Evolutionary conservation across 2,888 invertebrate species (phyloP).

Genomic region (Leucania comma): DNA sequence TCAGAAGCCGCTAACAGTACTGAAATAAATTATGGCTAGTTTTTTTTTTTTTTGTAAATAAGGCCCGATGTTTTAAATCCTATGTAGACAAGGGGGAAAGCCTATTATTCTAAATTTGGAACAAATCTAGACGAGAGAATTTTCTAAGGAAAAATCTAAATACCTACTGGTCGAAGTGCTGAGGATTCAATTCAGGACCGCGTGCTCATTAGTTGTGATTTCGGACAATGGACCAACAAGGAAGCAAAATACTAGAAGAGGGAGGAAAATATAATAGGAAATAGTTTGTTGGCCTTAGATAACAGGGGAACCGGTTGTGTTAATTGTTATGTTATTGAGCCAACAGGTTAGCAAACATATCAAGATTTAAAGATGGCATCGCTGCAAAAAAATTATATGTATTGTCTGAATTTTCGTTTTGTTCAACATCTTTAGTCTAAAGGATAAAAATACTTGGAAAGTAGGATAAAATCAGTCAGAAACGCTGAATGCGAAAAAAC

Average conservation of each 20-base stretch:
- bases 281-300: not conserved
- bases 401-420: not conserved
- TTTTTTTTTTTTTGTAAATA: not conserved
- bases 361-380: slow-evolving; percentile 1
- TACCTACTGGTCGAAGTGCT: not conserved
- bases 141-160: not conserved
- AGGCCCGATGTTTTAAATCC: not conserved
- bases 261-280: not conserved
- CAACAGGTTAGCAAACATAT: slow-evolving; percentile 20
- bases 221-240: not conserved
- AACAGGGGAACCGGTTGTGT: slow-evolving; percentile 21
- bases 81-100: not conserved
- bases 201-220: not conserved
- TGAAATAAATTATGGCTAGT: too few species aligned
- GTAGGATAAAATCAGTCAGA: not conserved
- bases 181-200: not conserved
- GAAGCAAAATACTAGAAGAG: not conserved
- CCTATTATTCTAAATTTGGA: not conserved
- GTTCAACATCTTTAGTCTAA: not conserved
- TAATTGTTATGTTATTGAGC: not conserved
- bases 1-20: too few species aligned
- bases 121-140: not conserved
- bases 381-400: not conserved
- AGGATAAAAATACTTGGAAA: not conserved
- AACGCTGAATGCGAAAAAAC: not conserved